Percentiles rank a stretch among this genome's conserved stretches.
Conservation (phyloP, 2,888 invertebrate genomes). For the Mimachlamys varia region DNA sequence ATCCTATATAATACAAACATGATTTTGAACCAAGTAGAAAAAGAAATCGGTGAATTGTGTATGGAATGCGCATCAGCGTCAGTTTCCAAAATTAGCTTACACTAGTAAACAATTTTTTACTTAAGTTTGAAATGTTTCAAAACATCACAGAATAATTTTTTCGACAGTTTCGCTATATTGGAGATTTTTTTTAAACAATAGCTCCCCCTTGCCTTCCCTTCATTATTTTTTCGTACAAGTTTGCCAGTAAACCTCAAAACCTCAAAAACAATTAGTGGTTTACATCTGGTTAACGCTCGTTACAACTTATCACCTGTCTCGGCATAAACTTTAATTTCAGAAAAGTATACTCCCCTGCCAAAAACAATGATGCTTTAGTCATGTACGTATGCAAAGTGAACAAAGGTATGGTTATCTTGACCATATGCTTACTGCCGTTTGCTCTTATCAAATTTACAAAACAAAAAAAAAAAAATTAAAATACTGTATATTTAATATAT, state of each 20-base stretch:
- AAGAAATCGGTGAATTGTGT: too few species aligned
- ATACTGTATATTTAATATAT: too few species aligned
- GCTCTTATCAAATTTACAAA: neutral
- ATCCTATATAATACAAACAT: too few species aligned
- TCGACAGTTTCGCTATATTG: neutral
- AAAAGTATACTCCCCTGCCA: neutral
- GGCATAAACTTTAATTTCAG: slow-evolving; percentile 25
- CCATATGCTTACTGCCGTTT: neutral
- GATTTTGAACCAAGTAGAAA: too few species aligned
- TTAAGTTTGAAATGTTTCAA: neutral
- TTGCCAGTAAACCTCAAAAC: too few species aligned
- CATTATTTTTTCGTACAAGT: neutral
- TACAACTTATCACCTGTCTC: slow-evolving; percentile 29
- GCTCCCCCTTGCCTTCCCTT: neutral
- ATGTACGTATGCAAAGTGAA: neutral
- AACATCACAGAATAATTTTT: neutral
- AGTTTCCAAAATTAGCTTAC: neutral
- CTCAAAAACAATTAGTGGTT: neutral
- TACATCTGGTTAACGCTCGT: neutral
- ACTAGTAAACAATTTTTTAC: neutral
- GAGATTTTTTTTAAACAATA: neutral
- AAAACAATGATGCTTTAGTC: neutral
- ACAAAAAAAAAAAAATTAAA: too few species aligned
- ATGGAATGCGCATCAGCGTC: neutral
- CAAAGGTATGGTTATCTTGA: neutral